Base-by-base conservation (phyloP, 1,140 invertebrate species). In the Lerema accius region DNA sequence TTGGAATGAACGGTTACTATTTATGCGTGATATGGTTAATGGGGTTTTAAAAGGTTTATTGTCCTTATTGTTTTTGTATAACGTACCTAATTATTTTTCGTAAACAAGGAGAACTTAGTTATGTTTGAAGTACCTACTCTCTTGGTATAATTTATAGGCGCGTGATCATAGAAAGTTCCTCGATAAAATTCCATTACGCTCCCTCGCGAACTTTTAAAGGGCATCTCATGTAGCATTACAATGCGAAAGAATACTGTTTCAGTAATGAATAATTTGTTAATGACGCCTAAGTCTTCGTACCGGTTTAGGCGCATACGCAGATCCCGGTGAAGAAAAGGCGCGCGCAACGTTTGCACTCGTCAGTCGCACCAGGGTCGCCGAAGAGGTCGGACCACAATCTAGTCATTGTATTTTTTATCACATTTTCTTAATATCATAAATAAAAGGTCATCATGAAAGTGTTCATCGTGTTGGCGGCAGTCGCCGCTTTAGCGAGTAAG, bases 391-490 rank as follows among this genome's bases (percentile, higher is more conserved):
- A 82, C 84, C 73, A 67, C 69, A 69, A 90, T 90, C 87, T 90
- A 90, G 87, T 90, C 87, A 90, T 82, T 85, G 78, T 78, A 80
- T 75, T 76, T 82, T 81, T 82, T 77, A 76, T 73, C 64, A 77
- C 71, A 71, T 72, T 76, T 76, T 77, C 66, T 50, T 71, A 71
- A 72, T 80, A 80, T 69, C 58, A 61, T 71, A 77, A 86, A 78
- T 72, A 75, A 82, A 87, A 86, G 73, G 78, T 81, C 83, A 87
- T 62, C 76, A 90, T 90, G 87, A 90, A 88, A 90, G 85, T 90
- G 84, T 89, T 90, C 83, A 82, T 90, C 82, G 86, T 87, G 61
- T 71, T 90, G 72, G 75, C 87, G 59, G 83, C 86, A 53, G 80
- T 75, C 60, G 76, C 86, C 56, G 84, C 87, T 71, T 60, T 90